Evolutionary conservation across 1,140 invertebrate genomes (phyloP).

Genomic region (Polyergus mexicanus): DNA sequence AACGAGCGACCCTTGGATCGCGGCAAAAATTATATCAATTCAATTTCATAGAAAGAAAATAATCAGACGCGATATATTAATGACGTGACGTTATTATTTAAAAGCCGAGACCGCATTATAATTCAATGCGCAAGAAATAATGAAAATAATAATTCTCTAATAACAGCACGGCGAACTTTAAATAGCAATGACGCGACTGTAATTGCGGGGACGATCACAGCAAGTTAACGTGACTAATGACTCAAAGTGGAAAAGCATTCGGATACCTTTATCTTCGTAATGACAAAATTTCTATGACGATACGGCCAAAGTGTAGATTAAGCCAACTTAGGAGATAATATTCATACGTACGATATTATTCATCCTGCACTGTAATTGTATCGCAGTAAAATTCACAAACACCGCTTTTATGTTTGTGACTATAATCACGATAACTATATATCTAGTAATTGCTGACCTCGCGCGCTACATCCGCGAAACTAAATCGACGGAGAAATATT

Average conservation of each 20-base stretch:
- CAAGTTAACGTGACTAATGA: slow-evolving; percentile 59
- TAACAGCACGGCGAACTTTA: slow-evolving; percentile 54
- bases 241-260: slow-evolving; percentile 55
- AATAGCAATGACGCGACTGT: slow-evolving; percentile 59
- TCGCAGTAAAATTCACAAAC: slow-evolving; percentile 65
- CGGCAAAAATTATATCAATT: slow-evolving; percentile 27
- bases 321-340: slow-evolving; percentile 30
- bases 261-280: slow-evolving; percentile 50
- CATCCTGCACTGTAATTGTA: slow-evolving; percentile 45
- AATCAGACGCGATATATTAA: slow-evolving; percentile 22
- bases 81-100: slow-evolving; percentile 36
- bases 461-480: slow-evolving; percentile 61
- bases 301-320: slow-evolving; percentile 32
- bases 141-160: slow-evolving; percentile 63
- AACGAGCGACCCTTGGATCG: slow-evolving; percentile 7
- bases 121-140: slow-evolving; percentile 44
- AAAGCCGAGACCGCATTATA: slow-evolving; percentile 4
- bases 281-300: slow-evolving; percentile 42
- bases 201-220: slow-evolving; percentile 51
- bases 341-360: slow-evolving; percentile 35
- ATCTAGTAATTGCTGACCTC: slow-evolving; percentile 66
- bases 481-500: slow-evolving; percentile 54
- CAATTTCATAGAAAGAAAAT: not conserved
- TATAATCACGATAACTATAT: slow-evolving; percentile 66
- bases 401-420: slow-evolving; percentile 55